A percentile compares a stretch with the other conserved stretches of the same genome.
These are phyloP conservation scores for Aspidiotus rigidus DNA, from an alignment of 2,888 invertebrate species.

Conservation along the genomic window DNA sequence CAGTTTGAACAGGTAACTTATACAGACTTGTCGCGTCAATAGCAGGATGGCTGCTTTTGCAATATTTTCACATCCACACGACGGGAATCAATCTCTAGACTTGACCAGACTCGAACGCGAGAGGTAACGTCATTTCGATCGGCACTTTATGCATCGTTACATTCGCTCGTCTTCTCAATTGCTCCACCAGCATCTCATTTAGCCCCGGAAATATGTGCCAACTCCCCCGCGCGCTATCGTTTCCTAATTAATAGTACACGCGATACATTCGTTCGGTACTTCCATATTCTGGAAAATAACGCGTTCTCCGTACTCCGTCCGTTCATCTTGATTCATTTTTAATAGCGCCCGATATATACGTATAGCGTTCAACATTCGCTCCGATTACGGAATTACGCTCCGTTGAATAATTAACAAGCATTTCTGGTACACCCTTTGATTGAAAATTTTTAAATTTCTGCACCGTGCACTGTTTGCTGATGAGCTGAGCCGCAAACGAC, in stretches of 20 bases:
- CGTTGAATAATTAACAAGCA: constrained; percentile 10
- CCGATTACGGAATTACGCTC: constrained; percentile 8
- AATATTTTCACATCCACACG: no score
- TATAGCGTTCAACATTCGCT: background rate
- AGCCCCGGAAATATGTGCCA: no score
- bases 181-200: no score
- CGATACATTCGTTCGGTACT: background rate
- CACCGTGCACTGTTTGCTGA: no score
- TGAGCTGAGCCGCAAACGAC: background rate
- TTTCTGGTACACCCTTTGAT: constrained; percentile 5
- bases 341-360: background rate
- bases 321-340: constrained; percentile 10
- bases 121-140: no score
- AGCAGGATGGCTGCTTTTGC: no score
- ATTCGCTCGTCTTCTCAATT: no score
- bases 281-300: background rate
- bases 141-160: no score
- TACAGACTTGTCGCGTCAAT: no score
- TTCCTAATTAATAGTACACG: background rate
- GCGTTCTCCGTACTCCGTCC: background rate
- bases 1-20: no score
- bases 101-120: no score
- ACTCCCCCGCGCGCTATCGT: background rate
- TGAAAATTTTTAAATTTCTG: background rate
- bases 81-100: no score